Evolutionary conservation across 2,888 invertebrate species (phyloP).

Genomic region (Sminthurinus aureus): DNA sequence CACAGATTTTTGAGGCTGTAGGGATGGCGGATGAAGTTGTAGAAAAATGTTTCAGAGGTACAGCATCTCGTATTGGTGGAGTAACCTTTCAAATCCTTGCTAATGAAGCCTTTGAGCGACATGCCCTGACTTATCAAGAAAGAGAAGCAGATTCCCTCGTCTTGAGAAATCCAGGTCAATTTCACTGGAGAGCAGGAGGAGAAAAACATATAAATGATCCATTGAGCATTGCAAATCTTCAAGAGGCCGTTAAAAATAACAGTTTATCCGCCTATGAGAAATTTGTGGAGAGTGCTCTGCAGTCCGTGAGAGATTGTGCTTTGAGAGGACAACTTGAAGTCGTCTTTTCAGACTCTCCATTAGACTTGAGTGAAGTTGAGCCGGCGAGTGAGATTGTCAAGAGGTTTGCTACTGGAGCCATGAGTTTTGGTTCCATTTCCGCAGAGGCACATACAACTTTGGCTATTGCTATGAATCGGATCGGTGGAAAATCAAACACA

Average conservation of each 20-base stretch:
- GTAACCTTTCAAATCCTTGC: slow-evolving; percentile 88
- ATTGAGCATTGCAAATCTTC: slow-evolving; percentile 77
- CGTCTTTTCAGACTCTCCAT: slow-evolving; percentile 74
- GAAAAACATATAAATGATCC: slow-evolving; percentile 99
- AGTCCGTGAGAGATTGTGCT: slow-evolving; percentile 85
- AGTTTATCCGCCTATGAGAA: slow-evolving; percentile 83
- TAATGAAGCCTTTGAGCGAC: slow-evolving; percentile 82
- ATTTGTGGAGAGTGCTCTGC: slow-evolving; percentile 83
- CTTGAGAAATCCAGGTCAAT: slow-evolving; percentile 87
- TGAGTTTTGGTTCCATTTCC: slow-evolving; percentile 97
- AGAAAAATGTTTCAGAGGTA: slow-evolving; percentile 89
- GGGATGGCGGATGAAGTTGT: slow-evolving; percentile 92
- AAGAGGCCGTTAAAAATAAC: slow-evolving; percentile 87
- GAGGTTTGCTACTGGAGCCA: slow-evolving; percentile 91
- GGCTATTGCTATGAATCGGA: slow-evolving; percentile 96
- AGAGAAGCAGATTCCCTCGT: slow-evolving; percentile 75
- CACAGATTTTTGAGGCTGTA: slow-evolving; percentile 97
- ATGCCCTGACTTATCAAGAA: slow-evolving; percentile 76
- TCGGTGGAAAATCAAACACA: slow-evolving; percentile 98
- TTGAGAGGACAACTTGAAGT: slow-evolving; percentile 93
- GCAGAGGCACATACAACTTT: slow-evolving; percentile 94
- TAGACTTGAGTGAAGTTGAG: slow-evolving; percentile 89
- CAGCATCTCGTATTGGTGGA: slow-evolving; percentile 82
- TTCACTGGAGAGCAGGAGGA: slow-evolving; percentile 93
- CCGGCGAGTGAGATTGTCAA: slow-evolving; percentile 94